Evolutionary conservation across 2,888 invertebrate species (phyloP), one percentile per base, ranked within the genome.

Genomic region (Pasiphila rectangulata): DNA sequence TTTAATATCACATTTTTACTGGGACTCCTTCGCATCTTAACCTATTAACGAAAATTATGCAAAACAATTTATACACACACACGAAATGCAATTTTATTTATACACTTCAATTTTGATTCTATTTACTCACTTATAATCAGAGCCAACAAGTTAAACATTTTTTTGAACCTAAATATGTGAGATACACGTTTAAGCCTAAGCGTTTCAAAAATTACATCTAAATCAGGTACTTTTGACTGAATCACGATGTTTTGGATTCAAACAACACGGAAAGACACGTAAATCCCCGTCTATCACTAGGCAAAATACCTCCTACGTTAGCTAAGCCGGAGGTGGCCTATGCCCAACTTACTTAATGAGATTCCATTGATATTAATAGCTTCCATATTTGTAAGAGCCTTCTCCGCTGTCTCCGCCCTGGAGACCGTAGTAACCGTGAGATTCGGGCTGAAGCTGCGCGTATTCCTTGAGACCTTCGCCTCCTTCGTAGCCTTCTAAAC

Each of bases 1-100:
- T 37, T 21, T 45, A 82, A 85, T 88, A 87, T 88, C 87, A 88
- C 87, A 87, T 79, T 82, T 85, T 81, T 75, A 79, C 83, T 78
- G 77, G 81, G 76, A 80, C 78, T 75, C 72, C 64, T 62, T 63
- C 65, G 64, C 64, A 66, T 60, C 57, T 69, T 72, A 63, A 68
- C 57, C n/a, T 64, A 63, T 61, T 67, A 69, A 72, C 62, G 67
- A 63, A 69, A 67, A 42, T 69, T 67, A 73, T 75, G 73, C 69
- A 59, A 64, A 66, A 61, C 61, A 59, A 60, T 64, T 59, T 56
- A 61, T 56, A 62, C 51, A 59, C 61, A 63, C 59, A 69, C 59
- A 65, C 62, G 62, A 58, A 66, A 60, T 48, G 57, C 63, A 63
- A 37, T 17, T 25, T 20, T 39, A 29, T 12, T 29, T 21, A 60